Evolutionary conservation across 1,140 invertebrate genomes (phyloP), one percentile per base, ranked within the genome.

Genomic region (Drosophila burlai): DNA sequence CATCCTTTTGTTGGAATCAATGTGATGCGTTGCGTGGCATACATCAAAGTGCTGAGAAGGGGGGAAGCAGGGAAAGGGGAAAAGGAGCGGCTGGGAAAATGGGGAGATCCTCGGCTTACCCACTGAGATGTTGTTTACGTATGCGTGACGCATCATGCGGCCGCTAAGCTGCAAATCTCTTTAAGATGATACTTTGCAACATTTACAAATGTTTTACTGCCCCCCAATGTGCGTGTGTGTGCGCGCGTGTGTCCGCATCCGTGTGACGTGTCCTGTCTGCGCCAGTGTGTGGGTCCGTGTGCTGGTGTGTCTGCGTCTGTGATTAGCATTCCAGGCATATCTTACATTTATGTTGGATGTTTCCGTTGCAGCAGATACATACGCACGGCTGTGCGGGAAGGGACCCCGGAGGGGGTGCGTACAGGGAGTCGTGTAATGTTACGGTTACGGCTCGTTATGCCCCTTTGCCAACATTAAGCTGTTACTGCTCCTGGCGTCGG

Each of bases 171-270:
- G 85, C 85, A 90, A 90, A 90, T 90, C 85, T 90, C 85, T 90
- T 90, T 90, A 90, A 90, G 85, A 90, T 90, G 85, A 90, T 90
- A 90, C 85, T 90, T 90, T 90, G 86, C 81, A 90, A 91, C 85
- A 90, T 90, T 90, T 90, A 90, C 85, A 90, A 90, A 90, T 90
- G 85, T 90, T 90, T 90, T 82, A 90, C 76, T 81, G 75, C 71
- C 74, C 66, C 50, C 59, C 68, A 62, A 47, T 81, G 67, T 59
- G 52, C 31, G 45, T 50, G 72, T 60, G 36, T 45, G 57, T 50
- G 43, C 15, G 13, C 40, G 58, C 18, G 63, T 47, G 50, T 62
- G 58, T 45, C 49, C 36, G 26, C 43, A 43, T 68, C 38, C 46
- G 31, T 64, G 79, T 66, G 63, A 31, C 60, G 54, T 45, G 45